Base-by-base conservation (phyloP, 1,140 invertebrate species). In the Leucophenga varia region DNA sequence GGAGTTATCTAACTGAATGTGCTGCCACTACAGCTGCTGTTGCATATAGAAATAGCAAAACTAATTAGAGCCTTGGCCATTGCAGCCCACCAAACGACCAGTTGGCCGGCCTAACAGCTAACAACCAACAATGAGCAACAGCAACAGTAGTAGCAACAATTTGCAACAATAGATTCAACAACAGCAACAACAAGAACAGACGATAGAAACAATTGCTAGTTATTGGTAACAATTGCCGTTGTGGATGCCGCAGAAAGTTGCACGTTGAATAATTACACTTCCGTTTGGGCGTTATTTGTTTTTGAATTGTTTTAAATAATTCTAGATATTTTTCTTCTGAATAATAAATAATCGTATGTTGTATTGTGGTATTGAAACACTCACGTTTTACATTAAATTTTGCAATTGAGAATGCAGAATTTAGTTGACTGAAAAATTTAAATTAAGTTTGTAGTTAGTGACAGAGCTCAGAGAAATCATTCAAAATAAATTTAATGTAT, bases 231-330 rank as follows among this genome's bases (percentile, higher is more conserved):
- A 25, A 25, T 25, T 25, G 22, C 10, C 10, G 48, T 43, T 54
- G n/a, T n/a, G 55, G 57, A 54, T 64, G 56, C 63, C 47, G 63
- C 63, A 67, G 63, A 67, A 67, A 68, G 56, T 67, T 63, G 63
- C 63, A 67, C 63, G 63, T 67, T 67, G 63, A 67, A 67, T 67
- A 67, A 67, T 67, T 67, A 63, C 63, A 67, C 63, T 67, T 67
- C 63, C 63, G 63, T 63, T 61, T 67, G 63, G 22, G 10, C 10
- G 67, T 67, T 68, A 67, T 67, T 59, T 59, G 67, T 67, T 67
- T 63, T 67, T 67, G 63, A 63, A 67, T 67, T 67, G n/a, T n/a
- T n/a, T n/a, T n/a, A n/a, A n/a, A n/a, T n/a, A n/a, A n/a, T 67
- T 67, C 63, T 67, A 67, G 67, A 67, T 67, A 67, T 67, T 67